A percentile compares a stretch with the other conserved stretches of the same genome.
Conservation (phyloP, 2,888 invertebrate species). For the Chirona hameri region DNA sequence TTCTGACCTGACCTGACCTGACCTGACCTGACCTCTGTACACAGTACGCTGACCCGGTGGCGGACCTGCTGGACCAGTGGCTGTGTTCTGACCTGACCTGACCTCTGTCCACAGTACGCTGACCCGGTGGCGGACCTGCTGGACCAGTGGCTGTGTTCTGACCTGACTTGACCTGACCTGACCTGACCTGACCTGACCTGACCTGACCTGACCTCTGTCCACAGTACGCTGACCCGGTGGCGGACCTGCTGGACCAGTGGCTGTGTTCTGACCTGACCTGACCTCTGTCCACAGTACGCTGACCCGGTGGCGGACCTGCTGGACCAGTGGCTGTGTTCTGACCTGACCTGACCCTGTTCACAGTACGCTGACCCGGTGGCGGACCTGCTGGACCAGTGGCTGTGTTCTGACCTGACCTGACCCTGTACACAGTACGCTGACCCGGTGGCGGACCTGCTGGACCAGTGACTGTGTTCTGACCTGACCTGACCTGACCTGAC, state of each 20-base stretch:
- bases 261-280: no score
- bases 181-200: no score
- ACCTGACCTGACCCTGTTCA: no score
- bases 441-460: no score
- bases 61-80: constrained; percentile 96
- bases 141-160: no score
- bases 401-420: constrained; percentile 66
- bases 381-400: constrained; percentile 95
- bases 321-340: constrained; percentile 56
- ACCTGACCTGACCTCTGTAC: no score
- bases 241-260: constrained; percentile 96
- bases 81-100: constrained; percentile 46
- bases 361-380: constrained; percentile 80
- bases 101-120: constrained; percentile 67
- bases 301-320: constrained; percentile 98
- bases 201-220: no score
- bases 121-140: constrained; percentile 58
- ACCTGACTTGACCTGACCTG: no score
- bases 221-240: constrained; percentile 57
- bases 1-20: no score
- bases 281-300: constrained; percentile 67
- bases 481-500: background rate
- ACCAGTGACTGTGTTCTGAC: constrained; percentile 51
- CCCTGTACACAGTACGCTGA: background rate
- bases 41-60: constrained; percentile 75